Base-by-base conservation (phyloP, 2,888 invertebrate species). In the Geotrupes spiniger region DNA sequence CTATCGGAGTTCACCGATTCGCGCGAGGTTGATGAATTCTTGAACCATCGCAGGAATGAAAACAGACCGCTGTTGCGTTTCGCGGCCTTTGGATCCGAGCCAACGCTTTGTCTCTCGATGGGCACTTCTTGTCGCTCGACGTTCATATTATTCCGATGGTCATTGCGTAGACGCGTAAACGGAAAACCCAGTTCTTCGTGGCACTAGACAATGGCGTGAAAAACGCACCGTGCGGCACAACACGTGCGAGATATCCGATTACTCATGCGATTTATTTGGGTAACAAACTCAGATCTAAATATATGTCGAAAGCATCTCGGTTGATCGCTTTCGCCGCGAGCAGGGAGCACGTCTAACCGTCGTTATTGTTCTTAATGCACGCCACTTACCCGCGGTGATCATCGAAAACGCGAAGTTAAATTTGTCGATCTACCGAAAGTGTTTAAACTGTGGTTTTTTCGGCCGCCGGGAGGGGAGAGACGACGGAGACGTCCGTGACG, bases 11-110 rank as follows among this genome's bases (percentile, higher is more conserved):
- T 42, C 43, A 71, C 65, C 51, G 72, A 70, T 60, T 73, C 73
- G 31, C 67, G 64, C 28, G 71, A 70, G 39, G 64, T 55, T 25
- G 70, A 69, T 17, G 75, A 66, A 40, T 82, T 81, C 54, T 82
- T 83, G 66, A 88, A 81, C 88, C 88, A 88, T 72, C 81, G 82
- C 65, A 87, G 79, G 65, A 88, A 76, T 46, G 86, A 83, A 64
- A 81, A 80, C 55, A 78, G 68, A 46, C 75, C 77, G 65, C 73
- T 76, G 63, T 72, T 72, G 51, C 74, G 65, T 60, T 73, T 73
- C 46, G 65, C 55, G 31, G 63, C 46, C 67, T 64, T 69, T 72
- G 72, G 70, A 69, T 69, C 69, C 55, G 61, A 61, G 71, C 70
- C 70, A 71, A 66, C 59, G 66, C 68, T 70, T 69, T 71, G 70